Evolutionary conservation across 2,888 invertebrate genomes (phyloP).

Genomic region (Cheilosia pagana): DNA sequence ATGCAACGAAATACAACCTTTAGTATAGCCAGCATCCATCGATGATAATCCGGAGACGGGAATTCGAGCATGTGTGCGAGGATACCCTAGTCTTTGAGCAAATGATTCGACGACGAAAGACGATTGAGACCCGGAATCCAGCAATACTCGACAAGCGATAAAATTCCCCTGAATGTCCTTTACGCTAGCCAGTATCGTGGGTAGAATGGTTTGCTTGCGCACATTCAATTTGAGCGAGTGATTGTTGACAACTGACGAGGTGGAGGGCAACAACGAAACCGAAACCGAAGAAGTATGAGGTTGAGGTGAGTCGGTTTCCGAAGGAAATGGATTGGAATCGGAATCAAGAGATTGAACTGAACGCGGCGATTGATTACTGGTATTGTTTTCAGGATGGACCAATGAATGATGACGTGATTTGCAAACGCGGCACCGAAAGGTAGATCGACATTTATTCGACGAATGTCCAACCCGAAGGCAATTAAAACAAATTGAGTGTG

Average conservation of each 20-base stretch:
- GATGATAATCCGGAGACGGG: slow-evolving; percentile 10
- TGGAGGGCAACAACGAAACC: not conserved
- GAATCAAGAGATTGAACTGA: not conserved
- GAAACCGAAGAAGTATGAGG: not conserved
- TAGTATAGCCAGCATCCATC: slow-evolving; percentile 13
- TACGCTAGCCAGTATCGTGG: not conserved
- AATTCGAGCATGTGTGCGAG: slow-evolving; percentile 2
- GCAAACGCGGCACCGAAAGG: too few species aligned
- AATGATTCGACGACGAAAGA: slow-evolving; percentile 15
- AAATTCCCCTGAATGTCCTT: not conserved
- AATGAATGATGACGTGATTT: not conserved
- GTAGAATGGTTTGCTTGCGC: slow-evolving; percentile 12
- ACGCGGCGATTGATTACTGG: not conserved
- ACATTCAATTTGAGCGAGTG: not conserved
- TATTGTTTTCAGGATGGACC: not conserved
- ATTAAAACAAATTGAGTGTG: slow-evolving; percentile 3
- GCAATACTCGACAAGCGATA: slow-evolving; percentile 10
- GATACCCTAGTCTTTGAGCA: not conserved
- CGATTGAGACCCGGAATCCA: slow-evolving; percentile 11
- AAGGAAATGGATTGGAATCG: too few species aligned
- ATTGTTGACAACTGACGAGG: not conserved
- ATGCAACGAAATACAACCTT: slow-evolving; percentile 7
- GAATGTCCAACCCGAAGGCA: slow-evolving; percentile 13
- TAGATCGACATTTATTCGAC: slow-evolving; percentile 11
- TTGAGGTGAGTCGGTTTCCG: too few species aligned